A percentile compares a stretch with the other conserved stretches of the same genome.
Conservation (phyloP, 2,888 invertebrate genomes). For the Sthenelais limicola region DNA sequence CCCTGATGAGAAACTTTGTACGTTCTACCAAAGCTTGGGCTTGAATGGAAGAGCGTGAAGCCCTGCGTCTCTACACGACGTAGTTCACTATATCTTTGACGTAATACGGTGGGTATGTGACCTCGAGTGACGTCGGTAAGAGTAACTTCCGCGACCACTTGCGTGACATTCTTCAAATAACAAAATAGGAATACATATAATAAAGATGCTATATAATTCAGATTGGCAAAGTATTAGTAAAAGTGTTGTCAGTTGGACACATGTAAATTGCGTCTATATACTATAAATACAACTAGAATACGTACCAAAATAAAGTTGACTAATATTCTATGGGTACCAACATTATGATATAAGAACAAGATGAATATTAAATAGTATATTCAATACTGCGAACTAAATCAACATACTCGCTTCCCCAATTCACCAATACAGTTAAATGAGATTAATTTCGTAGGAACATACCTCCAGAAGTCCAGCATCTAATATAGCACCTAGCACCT, state of each 20-base stretch:
- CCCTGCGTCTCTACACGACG: constrained; percentile 44
- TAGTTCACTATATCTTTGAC: constrained; percentile 44
- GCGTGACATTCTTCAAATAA: constrained; percentile 46
- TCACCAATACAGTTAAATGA: neutral
- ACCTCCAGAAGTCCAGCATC: constrained; percentile 46
- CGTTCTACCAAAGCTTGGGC: constrained; percentile 9
- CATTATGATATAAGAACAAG: too few species aligned
- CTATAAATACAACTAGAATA: too few species aligned
- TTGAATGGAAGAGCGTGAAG: constrained; percentile 44
- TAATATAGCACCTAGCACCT: constrained; percentile 44
- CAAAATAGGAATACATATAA: too few species aligned
- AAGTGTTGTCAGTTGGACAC: too few species aligned
- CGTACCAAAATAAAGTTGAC: too few species aligned
- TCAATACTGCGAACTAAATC: too few species aligned
- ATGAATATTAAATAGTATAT: too few species aligned
- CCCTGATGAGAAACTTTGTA: neutral
- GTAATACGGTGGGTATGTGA: constrained; percentile 41
- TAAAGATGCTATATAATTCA: too few species aligned
- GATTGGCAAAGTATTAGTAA: too few species aligned
- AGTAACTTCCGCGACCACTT: constrained; percentile 43
- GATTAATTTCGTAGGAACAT: constrained; percentile 1
- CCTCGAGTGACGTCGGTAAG: constrained; percentile 16
- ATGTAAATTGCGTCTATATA: too few species aligned
- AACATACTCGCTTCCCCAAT: too few species aligned
- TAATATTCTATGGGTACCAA: too few species aligned